A percentile compares a stretch with the other conserved stretches of the same genome.
These are phyloP conservation scores for Volucella inflata DNA, from an alignment of 2,888 invertebrate genomes.

Conservation along the genomic window DNA sequence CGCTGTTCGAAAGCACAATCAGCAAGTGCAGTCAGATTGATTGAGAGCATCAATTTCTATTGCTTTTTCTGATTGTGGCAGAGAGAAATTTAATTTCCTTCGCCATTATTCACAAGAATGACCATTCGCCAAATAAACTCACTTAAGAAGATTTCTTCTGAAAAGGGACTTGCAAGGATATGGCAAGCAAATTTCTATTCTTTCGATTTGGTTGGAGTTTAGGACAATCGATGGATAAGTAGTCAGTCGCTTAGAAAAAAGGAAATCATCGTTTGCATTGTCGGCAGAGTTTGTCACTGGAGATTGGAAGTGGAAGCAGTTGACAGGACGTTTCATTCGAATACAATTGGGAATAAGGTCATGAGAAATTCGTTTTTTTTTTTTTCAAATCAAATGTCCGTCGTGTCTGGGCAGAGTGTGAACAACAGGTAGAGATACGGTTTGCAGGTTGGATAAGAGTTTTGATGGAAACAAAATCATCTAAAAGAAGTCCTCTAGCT, in stretches of 20 bases:
- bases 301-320: slow-evolving; percentile 42
- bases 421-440: slow-evolving; percentile 10
- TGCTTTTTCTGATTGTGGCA: slow-evolving; percentile 67
- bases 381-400: slow-evolving; percentile 35
- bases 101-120: slow-evolving; percentile 67
- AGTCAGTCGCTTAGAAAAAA: slow-evolving; percentile 53
- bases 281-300: slow-evolving; percentile 38
- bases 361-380: slow-evolving; percentile 44
- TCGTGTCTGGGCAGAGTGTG: slow-evolving; percentile 20
- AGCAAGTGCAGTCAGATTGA: slow-evolving; percentile 57
- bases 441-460: too few species aligned
- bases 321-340: slow-evolving; percentile 51
- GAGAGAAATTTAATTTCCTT: slow-evolving; percentile 63
- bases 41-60: slow-evolving; percentile 72
- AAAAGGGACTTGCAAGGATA: not conserved
- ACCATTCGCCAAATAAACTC: slow-evolving; percentile 42
- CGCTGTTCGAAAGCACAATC: slow-evolving; percentile 5
- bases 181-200: slow-evolving; percentile 33
- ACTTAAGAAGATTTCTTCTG: not conserved
- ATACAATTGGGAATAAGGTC: slow-evolving; percentile 54
- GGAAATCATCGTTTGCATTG: slow-evolving; percentile 58
- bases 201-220: slow-evolving; percentile 25
- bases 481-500: too few species aligned
- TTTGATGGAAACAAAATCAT: too few species aligned
- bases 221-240: slow-evolving; percentile 50